Percentiles rank a stretch among this genome's conserved stretches.
Conservation (phyloP, 2,797 vertebrate species). For the Microhierax caerulescens region DNA sequence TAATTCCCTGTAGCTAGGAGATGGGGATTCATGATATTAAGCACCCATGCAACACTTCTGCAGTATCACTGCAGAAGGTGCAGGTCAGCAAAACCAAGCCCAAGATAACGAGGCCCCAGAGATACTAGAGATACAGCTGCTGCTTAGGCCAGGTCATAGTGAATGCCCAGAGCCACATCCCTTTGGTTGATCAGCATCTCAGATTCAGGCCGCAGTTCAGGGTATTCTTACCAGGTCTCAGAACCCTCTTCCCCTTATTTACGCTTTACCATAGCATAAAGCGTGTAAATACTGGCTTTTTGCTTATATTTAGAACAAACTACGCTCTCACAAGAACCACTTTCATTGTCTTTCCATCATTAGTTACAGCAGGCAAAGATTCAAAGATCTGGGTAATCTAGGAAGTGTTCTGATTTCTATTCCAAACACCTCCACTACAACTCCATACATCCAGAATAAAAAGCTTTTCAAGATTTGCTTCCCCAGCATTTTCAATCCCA, state of each 20-base stretch:
- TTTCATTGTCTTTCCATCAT: background rate
- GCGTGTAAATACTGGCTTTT: rapidly evolving
- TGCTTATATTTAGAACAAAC: background rate
- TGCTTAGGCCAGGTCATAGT: rapidly evolving
- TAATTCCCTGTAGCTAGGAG: background rate
- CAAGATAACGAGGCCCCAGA: background rate
- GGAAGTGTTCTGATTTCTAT: background rate
- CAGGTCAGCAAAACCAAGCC: background rate
- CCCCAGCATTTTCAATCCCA: background rate
- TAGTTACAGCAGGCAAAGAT: background rate
- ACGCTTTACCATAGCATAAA: background rate
- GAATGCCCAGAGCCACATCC: background rate
- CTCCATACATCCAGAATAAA: background rate
- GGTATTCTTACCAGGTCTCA: background rate
- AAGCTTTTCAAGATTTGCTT: background rate
- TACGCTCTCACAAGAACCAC: background rate
- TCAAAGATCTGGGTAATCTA: background rate
- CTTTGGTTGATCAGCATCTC: rapidly evolving
- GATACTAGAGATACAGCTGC: background rate
- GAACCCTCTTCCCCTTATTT: background rate
- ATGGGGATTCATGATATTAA: background rate
- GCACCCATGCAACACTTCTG: background rate
- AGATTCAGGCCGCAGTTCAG: background rate
- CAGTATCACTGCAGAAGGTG: background rate
- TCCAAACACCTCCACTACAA: background rate